Evolutionary conservation across 2,113 vertebrate species (phyloP), one percentile per base, ranked within the genome.

Genomic region (Corythaixoides concolor): DNA sequence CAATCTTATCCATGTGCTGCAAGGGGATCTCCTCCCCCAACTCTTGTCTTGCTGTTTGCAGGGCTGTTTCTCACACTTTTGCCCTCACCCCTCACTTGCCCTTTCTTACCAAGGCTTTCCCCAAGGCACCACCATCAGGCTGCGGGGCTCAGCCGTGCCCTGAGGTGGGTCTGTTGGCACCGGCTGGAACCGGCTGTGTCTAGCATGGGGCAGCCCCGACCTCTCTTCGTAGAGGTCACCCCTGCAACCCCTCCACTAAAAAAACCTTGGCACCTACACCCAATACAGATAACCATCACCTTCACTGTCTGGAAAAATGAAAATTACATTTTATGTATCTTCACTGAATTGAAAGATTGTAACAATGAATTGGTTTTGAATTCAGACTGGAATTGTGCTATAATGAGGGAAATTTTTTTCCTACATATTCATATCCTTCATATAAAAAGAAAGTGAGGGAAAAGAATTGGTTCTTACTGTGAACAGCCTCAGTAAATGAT

Each of bases 161-260:
- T 50, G 10, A 5, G 1, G 18, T 21, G 23, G 8, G 23, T 14
- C 1, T 0, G 9, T 15, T 33, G 39, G 53, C n/a, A 28, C 13
- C 5, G 1, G 4, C 49, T 47, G 49, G 33, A 64, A 32, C 11
- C 1, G 2, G 22, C 33, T 62, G 67, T 23, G 35, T 16, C 39
- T 0, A 6, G 13, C 39, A 27, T 0, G 0, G 39, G 6, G 8
- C n/a, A 70, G 9, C 14, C 13, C 21, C 1, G 1, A 16, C 27
- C 33, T 3, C 35, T 53, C 30, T 18, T 35, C 58, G n/a, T 12
- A 28, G n/a, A 8, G 33, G 41, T 41, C 41, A 4, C 24, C 8
- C 16, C 2, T 2, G 69, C 10, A 75, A 5, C 24, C 3, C 30
- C 30, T 17, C 45, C 8, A 6, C 30, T 19, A 11, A 47, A n/a